Evolutionary conservation across 2,888 invertebrate genomes (phyloP).

Genomic region (Dicranocentrus wangi): DNA sequence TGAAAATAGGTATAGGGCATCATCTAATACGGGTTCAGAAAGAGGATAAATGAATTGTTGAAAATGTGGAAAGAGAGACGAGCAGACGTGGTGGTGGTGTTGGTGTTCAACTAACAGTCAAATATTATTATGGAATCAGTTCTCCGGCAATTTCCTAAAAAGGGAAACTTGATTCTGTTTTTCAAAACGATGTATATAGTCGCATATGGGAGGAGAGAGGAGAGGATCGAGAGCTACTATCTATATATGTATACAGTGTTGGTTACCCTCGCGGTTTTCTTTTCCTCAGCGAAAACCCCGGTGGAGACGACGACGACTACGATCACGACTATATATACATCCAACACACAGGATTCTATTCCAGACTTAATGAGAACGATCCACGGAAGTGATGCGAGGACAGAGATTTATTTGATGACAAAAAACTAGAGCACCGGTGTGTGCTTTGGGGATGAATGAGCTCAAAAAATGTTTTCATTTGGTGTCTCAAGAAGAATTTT

Average conservation of each 20-base stretch:
- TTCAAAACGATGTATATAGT: neutral
- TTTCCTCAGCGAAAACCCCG: neutral
- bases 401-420: constrained; percentile 64
- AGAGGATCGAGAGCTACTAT: neutral
- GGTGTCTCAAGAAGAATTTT: constrained; percentile 58
- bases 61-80: constrained; percentile 46
- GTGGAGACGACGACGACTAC: constrained; percentile 17
- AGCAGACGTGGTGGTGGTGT: constrained; percentile 23
- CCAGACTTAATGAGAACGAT: constrained; percentile 63
- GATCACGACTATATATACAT: no score
- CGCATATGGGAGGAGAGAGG: neutral
- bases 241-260: neutral
- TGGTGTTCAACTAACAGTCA: constrained; percentile 39
- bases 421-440: constrained; percentile 60
- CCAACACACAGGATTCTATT: no score
- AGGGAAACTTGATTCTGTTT: constrained; percentile 15
- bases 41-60: constrained; percentile 45
- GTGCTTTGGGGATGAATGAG: constrained; percentile 54
- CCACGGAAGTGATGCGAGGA: constrained; percentile 59
- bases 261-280: constrained; percentile 31
- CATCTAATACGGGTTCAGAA: neutral
- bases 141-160: constrained; percentile 33
- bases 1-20: neutral
- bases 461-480: constrained; percentile 62
- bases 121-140: constrained; percentile 51